Conservation (phyloP, 1,140 invertebrate species). For the Teleopsis dalmanni region DNA sequence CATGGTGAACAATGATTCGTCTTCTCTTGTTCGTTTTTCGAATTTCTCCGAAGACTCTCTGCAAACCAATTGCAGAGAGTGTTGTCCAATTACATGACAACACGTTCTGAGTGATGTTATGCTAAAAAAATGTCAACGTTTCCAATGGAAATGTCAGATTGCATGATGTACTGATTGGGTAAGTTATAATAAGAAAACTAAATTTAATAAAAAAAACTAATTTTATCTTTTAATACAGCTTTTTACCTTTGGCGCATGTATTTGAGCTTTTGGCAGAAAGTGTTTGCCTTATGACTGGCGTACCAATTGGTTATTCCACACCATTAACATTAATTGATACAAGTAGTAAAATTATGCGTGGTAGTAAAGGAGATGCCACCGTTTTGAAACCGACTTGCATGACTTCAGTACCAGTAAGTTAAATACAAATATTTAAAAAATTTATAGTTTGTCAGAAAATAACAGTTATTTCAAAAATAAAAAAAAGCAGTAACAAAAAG, state of each 20-base stretch:
- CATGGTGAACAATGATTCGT: too few relatives aligned
- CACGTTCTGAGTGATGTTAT: too few relatives aligned
- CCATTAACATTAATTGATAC: slow-evolving; percentile 92
- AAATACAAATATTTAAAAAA: too few relatives aligned
- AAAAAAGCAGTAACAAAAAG: too few relatives aligned
- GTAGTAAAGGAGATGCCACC: slow-evolving; percentile 83
- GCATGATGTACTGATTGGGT: slow-evolving; percentile 84
- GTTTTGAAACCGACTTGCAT: slow-evolving; percentile 88
- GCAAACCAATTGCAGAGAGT: too few relatives aligned
- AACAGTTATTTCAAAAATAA: neutral
- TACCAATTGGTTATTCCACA: slow-evolving; percentile 94
- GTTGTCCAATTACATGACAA: too few relatives aligned
- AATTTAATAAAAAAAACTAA: neutral
- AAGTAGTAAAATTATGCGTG: slow-evolving; percentile 91
- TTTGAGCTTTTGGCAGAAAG: slow-evolving; percentile 83
- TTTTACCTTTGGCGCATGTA: slow-evolving; percentile 94
- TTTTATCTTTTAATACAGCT: slow-evolving; percentile 41
- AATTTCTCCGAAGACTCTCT: too few relatives aligned
- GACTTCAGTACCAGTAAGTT: slow-evolving; percentile 84
- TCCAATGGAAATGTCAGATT: too few relatives aligned
- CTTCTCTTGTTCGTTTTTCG: too few relatives aligned
- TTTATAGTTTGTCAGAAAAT: neutral
- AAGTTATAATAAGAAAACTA: slow-evolving; percentile 1
- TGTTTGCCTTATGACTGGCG: slow-evolving; percentile 68
- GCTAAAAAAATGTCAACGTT: too few relatives aligned